A percentile compares a stretch with the other conserved stretches of the same genome.
These are phyloP conservation scores for Maniola hyperantus DNA, from an alignment of 2,888 invertebrate genomes.

Conservation along the genomic window DNA sequence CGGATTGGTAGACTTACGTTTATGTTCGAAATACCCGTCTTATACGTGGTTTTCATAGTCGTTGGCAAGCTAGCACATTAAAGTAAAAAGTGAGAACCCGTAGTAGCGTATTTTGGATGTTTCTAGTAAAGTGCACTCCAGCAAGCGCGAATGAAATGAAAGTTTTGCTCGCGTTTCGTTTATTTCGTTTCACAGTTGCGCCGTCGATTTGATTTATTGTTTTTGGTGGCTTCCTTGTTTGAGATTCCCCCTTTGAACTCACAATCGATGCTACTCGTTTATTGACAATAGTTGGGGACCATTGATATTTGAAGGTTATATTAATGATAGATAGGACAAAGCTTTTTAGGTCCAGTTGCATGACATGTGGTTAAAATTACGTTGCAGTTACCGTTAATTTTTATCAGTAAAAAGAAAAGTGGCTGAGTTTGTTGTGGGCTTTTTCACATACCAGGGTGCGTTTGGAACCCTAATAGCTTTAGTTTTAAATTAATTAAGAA, in stretches of 20 bases:
- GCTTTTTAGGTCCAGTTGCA: neutral
- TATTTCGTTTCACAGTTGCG: conserved; percentile 57
- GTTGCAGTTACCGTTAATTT: too few species aligned
- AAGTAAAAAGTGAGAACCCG: conserved; percentile 43
- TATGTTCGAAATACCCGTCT: too few species aligned
- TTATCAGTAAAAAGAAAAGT: too few species aligned
- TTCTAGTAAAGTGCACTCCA: conserved; percentile 66
- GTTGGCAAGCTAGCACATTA: neutral
- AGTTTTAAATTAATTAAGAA: too few species aligned
- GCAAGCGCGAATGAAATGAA: conserved; percentile 69
- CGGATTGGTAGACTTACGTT: too few species aligned
- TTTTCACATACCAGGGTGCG: too few species aligned
- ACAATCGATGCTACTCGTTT: conserved; percentile 40
- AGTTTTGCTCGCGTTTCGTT: conserved; percentile 69
- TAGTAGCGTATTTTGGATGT: conserved; percentile 47
- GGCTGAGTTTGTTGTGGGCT: too few species aligned
- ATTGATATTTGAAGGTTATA: conserved; percentile 14
- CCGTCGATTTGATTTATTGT: conserved; percentile 75
- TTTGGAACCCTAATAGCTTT: too few species aligned
- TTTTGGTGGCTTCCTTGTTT: conserved; percentile 53
- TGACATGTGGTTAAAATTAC: too few species aligned
- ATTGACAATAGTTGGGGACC: conserved; percentile 37
- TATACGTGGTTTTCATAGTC: too few species aligned
- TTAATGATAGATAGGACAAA: neutral
- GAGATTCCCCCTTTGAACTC: conserved; percentile 61